These are phyloP conservation scores for Drosophila picticornis DNA, from an alignment of 2,888 invertebrate species.

Conservation along the genomic window DNA sequence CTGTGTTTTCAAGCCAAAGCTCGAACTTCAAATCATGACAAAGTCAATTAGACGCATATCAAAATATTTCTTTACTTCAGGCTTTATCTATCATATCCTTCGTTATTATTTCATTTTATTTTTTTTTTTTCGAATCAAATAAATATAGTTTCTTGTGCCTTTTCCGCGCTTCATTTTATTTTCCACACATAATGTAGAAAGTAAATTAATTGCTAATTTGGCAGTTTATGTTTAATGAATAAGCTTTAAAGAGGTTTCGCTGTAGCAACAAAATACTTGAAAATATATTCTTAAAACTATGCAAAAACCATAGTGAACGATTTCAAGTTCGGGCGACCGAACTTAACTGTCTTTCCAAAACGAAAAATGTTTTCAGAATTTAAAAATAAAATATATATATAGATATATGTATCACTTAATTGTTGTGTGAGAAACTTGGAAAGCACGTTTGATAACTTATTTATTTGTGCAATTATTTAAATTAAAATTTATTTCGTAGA, in stretches of 20 bases:
- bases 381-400: background rate
- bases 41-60: constrained; percentile 76
- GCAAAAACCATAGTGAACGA: constrained; percentile 7
- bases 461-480: constrained; percentile 46
- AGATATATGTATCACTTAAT: background rate
- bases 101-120: constrained; percentile 12
- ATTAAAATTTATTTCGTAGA: constrained; percentile 43
- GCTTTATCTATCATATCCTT: constrained; percentile 18
- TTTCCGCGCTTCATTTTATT: constrained; percentile 57
- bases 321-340: constrained; percentile 33
- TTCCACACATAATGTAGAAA: constrained; percentile 14
- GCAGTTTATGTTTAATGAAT: constrained; percentile 48
- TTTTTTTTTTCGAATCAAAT: constrained; percentile 1
- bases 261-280: constrained; percentile 58
- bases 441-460: constrained; percentile 23
- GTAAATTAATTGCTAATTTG: constrained; percentile 24
- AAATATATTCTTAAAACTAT: constrained; percentile 31
- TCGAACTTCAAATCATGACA: constrained; percentile 46
- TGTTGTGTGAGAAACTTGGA: constrained; percentile 15
- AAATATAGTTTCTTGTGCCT: constrained; percentile 74
- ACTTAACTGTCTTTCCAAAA: constrained; percentile 24
- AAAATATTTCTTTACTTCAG: constrained; percentile 40
- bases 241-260: constrained; percentile 83
- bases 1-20: constrained; percentile 39
- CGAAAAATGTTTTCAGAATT: background rate